A percentile compares a stretch with the other conserved stretches of the same genome.
phyloP scores from a whole-genome alignment of 2,888 invertebrate species.

The Melangyna quadrimaculata region DNA sequence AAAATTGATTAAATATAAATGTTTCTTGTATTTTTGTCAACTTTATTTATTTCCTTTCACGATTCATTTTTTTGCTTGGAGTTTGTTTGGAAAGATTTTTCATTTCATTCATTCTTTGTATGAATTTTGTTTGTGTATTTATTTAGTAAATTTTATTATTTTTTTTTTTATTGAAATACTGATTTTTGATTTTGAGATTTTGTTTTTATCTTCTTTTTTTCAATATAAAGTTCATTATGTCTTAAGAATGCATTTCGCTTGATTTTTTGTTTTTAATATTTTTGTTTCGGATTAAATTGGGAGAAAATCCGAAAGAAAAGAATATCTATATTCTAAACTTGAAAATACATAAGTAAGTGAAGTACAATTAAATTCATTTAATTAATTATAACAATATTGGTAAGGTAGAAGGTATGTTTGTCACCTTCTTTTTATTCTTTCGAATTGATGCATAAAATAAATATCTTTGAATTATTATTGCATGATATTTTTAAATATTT shows the following conservation, averaged over 20 bases:
- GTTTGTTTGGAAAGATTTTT: constrained; percentile 27
- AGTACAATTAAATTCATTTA: constrained; percentile 63
- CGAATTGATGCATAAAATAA: constrained; percentile 29
- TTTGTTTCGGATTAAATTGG: neutral
- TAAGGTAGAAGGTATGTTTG: constrained; percentile 51
- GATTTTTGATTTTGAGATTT: constrained; percentile 25
- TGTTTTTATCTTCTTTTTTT: constrained; percentile 15
- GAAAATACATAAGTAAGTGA: constrained; percentile 54
- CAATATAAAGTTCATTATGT: constrained; percentile 36
- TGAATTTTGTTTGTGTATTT: neutral
- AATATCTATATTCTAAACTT: constrained; percentile 46
- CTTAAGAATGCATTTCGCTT: constrained; percentile 21
- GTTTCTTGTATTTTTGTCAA: constrained; percentile 6
- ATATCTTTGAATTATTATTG: constrained; percentile 22
- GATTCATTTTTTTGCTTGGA: constrained; percentile 42
- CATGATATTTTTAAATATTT: constrained; percentile 10
- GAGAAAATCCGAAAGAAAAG: constrained; percentile 27
- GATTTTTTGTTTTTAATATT: neutral
- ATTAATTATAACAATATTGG: constrained; percentile 70
- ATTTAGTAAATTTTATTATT: neutral
- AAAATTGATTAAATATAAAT: constrained; percentile 51
- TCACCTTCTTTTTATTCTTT: neutral
- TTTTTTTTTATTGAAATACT: constrained; percentile 35
- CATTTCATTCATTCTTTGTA: constrained; percentile 5
- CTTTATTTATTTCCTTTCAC: neutral